These are phyloP conservation scores for Octopus bimaculoides DNA, from an alignment of 1,140 invertebrate species.

Conservation along the genomic window DNA sequence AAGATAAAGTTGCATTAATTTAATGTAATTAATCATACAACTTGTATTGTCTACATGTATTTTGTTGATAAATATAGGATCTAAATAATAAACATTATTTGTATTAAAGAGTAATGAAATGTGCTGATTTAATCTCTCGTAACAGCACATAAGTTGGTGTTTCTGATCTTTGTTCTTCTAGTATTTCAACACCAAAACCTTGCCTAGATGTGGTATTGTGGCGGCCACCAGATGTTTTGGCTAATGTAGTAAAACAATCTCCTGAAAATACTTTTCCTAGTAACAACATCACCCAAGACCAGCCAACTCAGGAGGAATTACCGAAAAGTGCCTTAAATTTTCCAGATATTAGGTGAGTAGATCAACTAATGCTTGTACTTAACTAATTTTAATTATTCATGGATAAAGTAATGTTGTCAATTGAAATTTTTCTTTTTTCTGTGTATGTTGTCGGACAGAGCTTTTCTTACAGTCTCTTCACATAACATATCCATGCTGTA, in stretches of 20 bases:
- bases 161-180: no score
- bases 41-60: no score
- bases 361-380: background rate
- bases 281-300: background rate
- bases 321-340: background rate
- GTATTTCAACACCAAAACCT: constrained; percentile 4
- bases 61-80: no score
- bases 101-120: no score
- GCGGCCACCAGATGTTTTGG: constrained; percentile 17
- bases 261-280: background rate
- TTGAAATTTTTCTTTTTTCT: background rate
- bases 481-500: background rate
- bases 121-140: no score
- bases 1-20: background rate
- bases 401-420: background rate
- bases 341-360: constrained; percentile 9
- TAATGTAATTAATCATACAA: background rate
- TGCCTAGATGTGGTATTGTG: constrained; percentile 19
- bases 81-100: no score
- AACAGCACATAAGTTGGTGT: no score
- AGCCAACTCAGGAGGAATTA: background rate
- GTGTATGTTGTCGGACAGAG: background rate
- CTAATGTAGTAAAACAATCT: constrained; percentile 8
- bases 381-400: background rate
- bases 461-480: background rate